phyloP scores from a whole-genome alignment of 2,797 vertebrate species.

The Brachyalestes nurse region DNA sequence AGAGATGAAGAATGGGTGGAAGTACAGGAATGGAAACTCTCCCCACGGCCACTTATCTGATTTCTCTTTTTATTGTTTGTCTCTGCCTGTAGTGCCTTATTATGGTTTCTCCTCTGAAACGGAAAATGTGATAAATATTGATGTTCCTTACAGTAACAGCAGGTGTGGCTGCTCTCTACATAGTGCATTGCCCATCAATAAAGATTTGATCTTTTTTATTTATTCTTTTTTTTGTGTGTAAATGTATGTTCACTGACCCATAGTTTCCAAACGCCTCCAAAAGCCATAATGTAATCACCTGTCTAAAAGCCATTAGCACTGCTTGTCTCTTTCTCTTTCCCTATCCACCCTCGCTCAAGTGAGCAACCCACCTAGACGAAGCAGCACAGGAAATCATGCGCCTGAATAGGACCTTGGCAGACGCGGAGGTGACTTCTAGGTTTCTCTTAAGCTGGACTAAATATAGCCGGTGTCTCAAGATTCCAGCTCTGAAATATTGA shows the following conservation, averaged over 20 bases:
- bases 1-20: conserved; percentile 63
- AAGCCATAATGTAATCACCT: conserved; percentile 42
- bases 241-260: conserved; percentile 58
- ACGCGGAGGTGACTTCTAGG: neutral
- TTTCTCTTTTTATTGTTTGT: conserved; percentile 77
- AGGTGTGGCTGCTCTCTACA: conserved; percentile 54
- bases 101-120: conserved; percentile 70
- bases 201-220: conserved; percentile 54
- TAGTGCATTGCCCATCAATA: conserved; percentile 56
- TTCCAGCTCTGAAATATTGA: conserved; percentile 20
- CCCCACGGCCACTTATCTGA: conserved; percentile 71
- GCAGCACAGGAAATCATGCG: conserved; percentile 5
- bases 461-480: conserved; percentile 12
- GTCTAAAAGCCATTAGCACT: conserved; percentile 63
- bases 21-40: conserved; percentile 65
- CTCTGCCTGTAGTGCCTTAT: conserved; percentile 67
- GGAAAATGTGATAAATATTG: conserved; percentile 83
- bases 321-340: conserved; percentile 42
- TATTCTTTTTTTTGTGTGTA: conserved; percentile 28
- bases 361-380: conserved; percentile 20
- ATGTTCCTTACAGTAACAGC: conserved; percentile 74
- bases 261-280: conserved; percentile 48
- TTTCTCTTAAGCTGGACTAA: conserved; percentile 9
- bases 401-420: conserved; percentile 5
- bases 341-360: conserved; percentile 20